A percentile compares a stretch with the other conserved stretches of the same genome.
Evolutionary conservation across 2,113 vertebrate species (phyloP).

Genomic region (Rhinopomastus cyanomelas): DNA sequence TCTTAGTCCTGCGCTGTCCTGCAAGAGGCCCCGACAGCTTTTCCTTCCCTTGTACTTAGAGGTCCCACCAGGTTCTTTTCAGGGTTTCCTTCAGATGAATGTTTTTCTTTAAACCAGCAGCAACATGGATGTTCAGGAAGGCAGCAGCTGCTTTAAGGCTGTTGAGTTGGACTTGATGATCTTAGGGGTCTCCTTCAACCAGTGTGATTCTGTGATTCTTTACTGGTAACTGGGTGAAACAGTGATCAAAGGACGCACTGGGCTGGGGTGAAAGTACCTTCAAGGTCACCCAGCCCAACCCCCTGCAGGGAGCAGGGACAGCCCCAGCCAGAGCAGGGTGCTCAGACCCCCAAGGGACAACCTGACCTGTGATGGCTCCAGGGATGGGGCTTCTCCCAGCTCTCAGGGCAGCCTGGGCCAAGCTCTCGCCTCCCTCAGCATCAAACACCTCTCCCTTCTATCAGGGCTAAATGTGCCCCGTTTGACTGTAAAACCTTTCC

Average conservation of each 20-base stretch:
- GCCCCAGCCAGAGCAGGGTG: background rate
- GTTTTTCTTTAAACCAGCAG: background rate
- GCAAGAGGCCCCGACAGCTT: background rate
- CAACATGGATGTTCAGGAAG: fast-evolving
- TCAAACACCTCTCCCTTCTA: background rate
- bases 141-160: too few species aligned
- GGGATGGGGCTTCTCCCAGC: background rate
- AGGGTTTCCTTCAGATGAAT: background rate
- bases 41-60: background rate
- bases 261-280: background rate
- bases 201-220: too few species aligned
- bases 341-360: background rate
- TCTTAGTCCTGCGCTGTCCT: background rate
- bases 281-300: background rate
- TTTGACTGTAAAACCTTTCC: background rate
- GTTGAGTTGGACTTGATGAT: too few species aligned
- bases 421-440: background rate
- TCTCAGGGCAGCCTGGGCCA: background rate
- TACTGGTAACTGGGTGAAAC: fast-evolving
- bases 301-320: background rate
- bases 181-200: too few species aligned
- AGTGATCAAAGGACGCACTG: too few species aligned
- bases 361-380: background rate
- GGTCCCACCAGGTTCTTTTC: background rate
- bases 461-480: background rate